phyloP scores from a whole-genome alignment of 92 coral and sea anemone genomes.

The Actinostola sp. region DNA sequence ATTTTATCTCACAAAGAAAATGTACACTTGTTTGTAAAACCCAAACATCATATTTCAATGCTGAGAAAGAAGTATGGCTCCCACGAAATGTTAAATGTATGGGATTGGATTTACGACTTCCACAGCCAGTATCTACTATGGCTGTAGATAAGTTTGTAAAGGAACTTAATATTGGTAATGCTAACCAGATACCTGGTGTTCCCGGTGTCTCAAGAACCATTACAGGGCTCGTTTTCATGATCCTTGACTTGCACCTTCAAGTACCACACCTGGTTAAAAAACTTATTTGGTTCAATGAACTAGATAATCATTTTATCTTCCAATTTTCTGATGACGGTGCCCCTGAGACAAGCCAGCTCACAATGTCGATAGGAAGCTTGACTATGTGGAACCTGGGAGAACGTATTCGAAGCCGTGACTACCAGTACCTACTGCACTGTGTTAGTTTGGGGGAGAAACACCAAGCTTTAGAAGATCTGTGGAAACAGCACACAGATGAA shows the following conservation, averaged over 20 bases:
- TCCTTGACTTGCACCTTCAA: conserved; percentile 51
- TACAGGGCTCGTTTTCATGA: conserved; percentile 52
- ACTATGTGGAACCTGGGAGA: conserved; percentile 70
- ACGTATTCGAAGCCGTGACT: conserved; percentile 65
- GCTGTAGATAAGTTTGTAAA: conserved; percentile 60
- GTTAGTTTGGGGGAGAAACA: conserved; percentile 41
- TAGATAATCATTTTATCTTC: conserved; percentile 53
- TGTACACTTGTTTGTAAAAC: no score
- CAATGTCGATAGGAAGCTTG: conserved; percentile 74
- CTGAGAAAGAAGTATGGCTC: conserved; percentile 53
- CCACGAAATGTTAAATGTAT: conserved; percentile 39
- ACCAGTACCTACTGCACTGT: conserved; percentile 56
- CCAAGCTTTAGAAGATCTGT: conserved; percentile 55
- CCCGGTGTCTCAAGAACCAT: conserved; percentile 57
- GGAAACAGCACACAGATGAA: conserved; percentile 60
- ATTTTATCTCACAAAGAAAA: no score
- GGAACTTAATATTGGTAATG: conserved; percentile 49
- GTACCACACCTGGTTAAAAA: conserved; percentile 49
- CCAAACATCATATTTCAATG: conserved; percentile 46
- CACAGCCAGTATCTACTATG: conserved; percentile 19
- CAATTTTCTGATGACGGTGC: conserved; percentile 78
- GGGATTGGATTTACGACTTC: conserved; percentile 52
- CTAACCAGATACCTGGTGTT: conserved; percentile 47
- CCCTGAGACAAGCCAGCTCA: conserved; percentile 71
- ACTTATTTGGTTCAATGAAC: conserved; percentile 55